These are phyloP conservation scores for Vandiemenella viatica DNA, from an alignment of 2,888 invertebrate species.

Conservation along the genomic window DNA sequence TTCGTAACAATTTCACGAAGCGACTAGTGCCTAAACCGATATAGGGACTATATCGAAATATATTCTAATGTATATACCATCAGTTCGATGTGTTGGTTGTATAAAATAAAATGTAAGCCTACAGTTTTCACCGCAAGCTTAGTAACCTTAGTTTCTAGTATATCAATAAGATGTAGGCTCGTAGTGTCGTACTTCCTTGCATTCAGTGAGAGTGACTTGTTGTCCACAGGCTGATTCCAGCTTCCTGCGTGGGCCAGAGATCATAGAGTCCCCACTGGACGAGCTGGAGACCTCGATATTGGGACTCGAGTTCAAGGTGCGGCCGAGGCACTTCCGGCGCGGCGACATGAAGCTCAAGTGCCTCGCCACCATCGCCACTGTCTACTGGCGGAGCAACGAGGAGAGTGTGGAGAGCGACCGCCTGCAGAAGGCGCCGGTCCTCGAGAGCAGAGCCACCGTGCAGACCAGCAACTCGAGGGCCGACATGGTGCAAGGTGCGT, in stretches of 20 bases:
- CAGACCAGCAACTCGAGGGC: slow-evolving; percentile 43
- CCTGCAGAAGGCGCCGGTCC: slow-evolving; percentile 50
- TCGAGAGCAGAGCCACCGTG: slow-evolving; percentile 52
- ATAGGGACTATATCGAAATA: too few relatives aligned
- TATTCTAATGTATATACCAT: too few relatives aligned
- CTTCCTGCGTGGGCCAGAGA: slow-evolving; percentile 35
- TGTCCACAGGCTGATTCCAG: slow-evolving; percentile 32
- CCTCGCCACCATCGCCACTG: slow-evolving; percentile 71
- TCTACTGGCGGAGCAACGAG: slow-evolving; percentile 77
- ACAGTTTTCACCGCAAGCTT: too few relatives aligned
- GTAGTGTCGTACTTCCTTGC: too few relatives aligned
- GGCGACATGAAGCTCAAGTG: slow-evolving; percentile 82
- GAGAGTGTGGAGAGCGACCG: slow-evolving; percentile 71
- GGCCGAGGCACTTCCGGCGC: slow-evolving; percentile 58
- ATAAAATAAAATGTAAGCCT: too few relatives aligned
- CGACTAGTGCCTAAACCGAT: too few relatives aligned
- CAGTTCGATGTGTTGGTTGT: too few relatives aligned
- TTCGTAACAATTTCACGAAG: too few relatives aligned
- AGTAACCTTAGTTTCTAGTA: too few relatives aligned
- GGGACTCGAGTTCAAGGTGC: slow-evolving; percentile 66
- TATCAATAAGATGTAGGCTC: too few relatives aligned
- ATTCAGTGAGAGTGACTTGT: background rate
- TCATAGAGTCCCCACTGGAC: slow-evolving; percentile 38
- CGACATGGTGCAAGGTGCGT: slow-evolving; percentile 54
- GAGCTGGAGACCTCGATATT: slow-evolving; percentile 64